Evolutionary conservation across 2,888 invertebrate genomes (phyloP).

Genomic region (Vanessa cardui): DNA sequence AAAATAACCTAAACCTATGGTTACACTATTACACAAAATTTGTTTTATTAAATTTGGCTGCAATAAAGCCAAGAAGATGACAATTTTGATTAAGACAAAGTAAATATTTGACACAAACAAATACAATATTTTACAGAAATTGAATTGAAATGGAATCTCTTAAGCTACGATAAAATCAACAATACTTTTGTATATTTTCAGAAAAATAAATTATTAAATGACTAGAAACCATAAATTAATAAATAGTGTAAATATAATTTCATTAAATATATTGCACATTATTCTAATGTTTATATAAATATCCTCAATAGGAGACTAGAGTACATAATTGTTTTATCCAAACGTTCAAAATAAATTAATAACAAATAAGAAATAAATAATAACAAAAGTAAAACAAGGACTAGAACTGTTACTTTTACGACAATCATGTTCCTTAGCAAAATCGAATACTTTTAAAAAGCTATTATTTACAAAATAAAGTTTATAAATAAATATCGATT

Average conservation of each 20-base stretch:
- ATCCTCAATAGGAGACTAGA: slow-evolving; percentile 40
- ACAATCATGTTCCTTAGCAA: neutral
- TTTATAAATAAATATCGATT: slow-evolving; percentile 15
- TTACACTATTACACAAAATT: slow-evolving; percentile 7
- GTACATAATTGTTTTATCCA: slow-evolving; percentile 43
- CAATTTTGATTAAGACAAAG: neutral
- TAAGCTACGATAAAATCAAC: neutral
- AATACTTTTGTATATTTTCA: slow-evolving; percentile 41
- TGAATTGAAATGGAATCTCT: neutral
- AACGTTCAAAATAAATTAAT: slow-evolving; percentile 45
- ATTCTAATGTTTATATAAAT: slow-evolving; percentile 43
- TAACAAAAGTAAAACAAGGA: slow-evolving; percentile 36
- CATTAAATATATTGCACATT: slow-evolving; percentile 73
- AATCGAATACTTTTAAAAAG: neutral
- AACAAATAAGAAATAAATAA: slow-evolving; percentile 45
- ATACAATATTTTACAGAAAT: neutral
- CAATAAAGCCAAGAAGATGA: neutral
- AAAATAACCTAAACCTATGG: slow-evolving; percentile 4
- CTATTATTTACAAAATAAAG: slow-evolving; percentile 14
- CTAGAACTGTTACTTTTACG: slow-evolving; percentile 16
- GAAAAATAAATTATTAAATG: slow-evolving; percentile 47
- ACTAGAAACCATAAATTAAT: slow-evolving; percentile 32
- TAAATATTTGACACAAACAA: neutral
- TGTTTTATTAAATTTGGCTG: slow-evolving; percentile 2
- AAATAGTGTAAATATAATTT: slow-evolving; percentile 54